Percentiles rank a stretch among this genome's conserved stretches.
phyloP scores from a whole-genome alignment of 2,113 vertebrate genomes.

The Labeo catla region DNA sequence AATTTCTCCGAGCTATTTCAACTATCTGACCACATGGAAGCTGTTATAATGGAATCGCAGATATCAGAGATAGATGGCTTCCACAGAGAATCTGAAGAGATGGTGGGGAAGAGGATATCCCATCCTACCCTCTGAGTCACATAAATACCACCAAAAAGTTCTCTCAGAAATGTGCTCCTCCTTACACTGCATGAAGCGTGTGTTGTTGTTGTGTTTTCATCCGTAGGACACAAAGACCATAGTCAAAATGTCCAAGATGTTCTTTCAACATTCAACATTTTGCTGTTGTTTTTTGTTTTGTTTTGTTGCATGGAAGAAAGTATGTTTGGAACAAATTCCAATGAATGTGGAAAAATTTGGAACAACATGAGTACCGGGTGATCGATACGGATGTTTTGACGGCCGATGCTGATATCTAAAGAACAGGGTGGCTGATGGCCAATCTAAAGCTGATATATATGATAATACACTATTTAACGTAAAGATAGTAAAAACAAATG shows the following conservation, averaged over 20 bases:
- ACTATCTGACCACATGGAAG: slow-evolving; percentile 66
- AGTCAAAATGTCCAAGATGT: background rate
- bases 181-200: background rate
- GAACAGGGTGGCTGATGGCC: background rate
- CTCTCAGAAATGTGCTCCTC: background rate
- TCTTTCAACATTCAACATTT: background rate
- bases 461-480: background rate
- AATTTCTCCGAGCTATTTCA: slow-evolving; percentile 61
- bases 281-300: no score
- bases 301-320: no score
- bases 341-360: no score
- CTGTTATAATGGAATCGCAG: slow-evolving; percentile 50
- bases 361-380: no score
- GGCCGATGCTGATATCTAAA: background rate
- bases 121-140: background rate
- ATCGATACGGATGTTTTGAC: no score
- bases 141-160: background rate
- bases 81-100: slow-evolving; percentile 52
- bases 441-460: background rate
- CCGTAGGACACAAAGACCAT: background rate
- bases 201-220: background rate
- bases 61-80: slow-evolving; percentile 55
- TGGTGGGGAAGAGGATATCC: background rate
- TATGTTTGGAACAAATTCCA: no score
- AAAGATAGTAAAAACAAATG: background rate